Evolutionary conservation across 1,140 invertebrate species (phyloP).

Genomic region (Monochamus saltuarius): DNA sequence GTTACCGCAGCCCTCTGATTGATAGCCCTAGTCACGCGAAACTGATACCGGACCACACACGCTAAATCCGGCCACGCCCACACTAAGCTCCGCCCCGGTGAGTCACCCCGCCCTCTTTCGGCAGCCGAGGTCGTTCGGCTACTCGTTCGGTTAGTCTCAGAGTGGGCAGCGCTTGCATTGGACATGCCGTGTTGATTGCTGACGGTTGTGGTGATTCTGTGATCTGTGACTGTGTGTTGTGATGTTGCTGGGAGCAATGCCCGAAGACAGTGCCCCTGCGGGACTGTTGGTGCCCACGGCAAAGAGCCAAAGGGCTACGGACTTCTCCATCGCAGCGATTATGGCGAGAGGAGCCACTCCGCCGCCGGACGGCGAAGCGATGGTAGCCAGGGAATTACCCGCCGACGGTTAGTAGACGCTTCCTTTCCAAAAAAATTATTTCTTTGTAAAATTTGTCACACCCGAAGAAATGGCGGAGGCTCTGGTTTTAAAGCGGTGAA

Average conservation of each 20-base stretch:
- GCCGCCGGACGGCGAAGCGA: constrained; percentile 26
- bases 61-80: constrained; percentile 28
- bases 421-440: too few species aligned
- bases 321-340: constrained; percentile 92
- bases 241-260: constrained; percentile 50
- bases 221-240: constrained; percentile 32
- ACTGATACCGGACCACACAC: constrained; percentile 50
- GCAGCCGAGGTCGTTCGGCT: constrained; percentile 11
- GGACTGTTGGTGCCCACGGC: constrained; percentile 45
- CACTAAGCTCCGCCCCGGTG: constrained; percentile 15
- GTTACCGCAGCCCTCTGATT: constrained; percentile 50
- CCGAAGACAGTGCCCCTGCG: constrained; percentile 44
- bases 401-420: constrained; percentile 35
- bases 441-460: too few species aligned
- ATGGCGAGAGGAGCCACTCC: constrained; percentile 71
- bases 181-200: constrained; percentile 29
- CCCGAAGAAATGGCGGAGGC: too few species aligned
- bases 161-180: constrained; percentile 34
- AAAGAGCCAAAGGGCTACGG: constrained; percentile 67
- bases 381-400: constrained; percentile 22
- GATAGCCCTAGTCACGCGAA: constrained; percentile 50
- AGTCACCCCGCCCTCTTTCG: constrained; percentile 3
- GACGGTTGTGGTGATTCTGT: constrained; percentile 25
- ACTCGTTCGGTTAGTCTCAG: constrained; percentile 33
- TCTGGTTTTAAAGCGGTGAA: too few species aligned